Conservation (phyloP, 1,140 invertebrate species). For the Campoletis sonorensis region DNA sequence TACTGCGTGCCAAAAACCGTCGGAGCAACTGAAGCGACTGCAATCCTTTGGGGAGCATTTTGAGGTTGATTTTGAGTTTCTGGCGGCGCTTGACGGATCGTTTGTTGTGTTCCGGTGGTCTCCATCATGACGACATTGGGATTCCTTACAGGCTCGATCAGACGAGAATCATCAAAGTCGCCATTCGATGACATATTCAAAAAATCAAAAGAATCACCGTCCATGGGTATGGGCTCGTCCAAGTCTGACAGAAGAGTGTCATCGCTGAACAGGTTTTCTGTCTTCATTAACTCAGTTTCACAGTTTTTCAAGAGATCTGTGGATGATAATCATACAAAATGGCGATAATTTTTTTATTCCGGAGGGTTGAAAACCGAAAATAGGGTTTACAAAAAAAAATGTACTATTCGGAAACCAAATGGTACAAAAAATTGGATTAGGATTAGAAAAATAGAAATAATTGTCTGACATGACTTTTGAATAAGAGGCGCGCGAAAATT, state of each 20-base stretch:
- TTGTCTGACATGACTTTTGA: too few relatives aligned
- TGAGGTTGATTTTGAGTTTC: conserved; percentile 52
- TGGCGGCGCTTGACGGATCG: conserved; percentile 48
- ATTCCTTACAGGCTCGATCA: conserved; percentile 56
- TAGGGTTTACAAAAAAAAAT: too few relatives aligned
- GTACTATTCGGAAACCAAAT: too few relatives aligned
- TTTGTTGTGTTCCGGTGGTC: conserved; percentile 48
- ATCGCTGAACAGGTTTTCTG: conserved; percentile 70
- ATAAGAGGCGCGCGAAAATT: too few relatives aligned
- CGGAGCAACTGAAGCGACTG: conserved; percentile 45
- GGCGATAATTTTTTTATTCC: too few relatives aligned
- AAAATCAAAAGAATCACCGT: conserved; percentile 68
- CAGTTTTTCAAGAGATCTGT: conserved; percentile 71
- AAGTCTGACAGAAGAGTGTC: conserved; percentile 69
- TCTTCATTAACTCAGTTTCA: conserved; percentile 72
- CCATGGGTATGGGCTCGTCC: conserved; percentile 67
- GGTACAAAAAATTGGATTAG: too few relatives aligned
- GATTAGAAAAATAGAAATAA: too few relatives aligned
- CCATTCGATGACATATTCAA: conserved; percentile 59
- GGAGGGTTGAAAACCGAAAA: too few relatives aligned
- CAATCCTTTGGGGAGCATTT: conserved; percentile 48
- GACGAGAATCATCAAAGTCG: conserved; percentile 58
- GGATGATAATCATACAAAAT: conserved; percentile 22
- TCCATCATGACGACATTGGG: conserved; percentile 54
- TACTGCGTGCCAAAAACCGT: conserved; percentile 70